phyloP scores from a whole-genome alignment of 2,797 vertebrate species.

The Melanogrammus aeglefinus region DNA sequence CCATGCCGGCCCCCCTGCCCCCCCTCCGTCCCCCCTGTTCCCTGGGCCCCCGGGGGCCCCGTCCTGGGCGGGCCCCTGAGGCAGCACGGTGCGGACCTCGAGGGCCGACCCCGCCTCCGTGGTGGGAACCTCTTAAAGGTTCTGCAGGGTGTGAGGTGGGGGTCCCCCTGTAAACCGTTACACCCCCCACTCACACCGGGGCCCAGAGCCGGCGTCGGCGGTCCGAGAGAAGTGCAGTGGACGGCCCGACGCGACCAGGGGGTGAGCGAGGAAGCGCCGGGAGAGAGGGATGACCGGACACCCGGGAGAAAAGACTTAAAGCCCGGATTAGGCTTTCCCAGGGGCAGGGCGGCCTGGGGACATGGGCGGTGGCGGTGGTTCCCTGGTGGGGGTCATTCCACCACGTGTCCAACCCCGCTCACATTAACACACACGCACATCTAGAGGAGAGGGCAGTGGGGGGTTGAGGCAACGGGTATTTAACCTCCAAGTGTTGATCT shows the following conservation, averaged over 20 bases:
- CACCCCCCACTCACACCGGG: background rate
- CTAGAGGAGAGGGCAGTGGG: background rate
- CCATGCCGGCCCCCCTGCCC: slow-evolving; percentile 25
- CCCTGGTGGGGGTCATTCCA: background rate
- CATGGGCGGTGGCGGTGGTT: slow-evolving; percentile 9
- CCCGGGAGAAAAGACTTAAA: slow-evolving; percentile 42
- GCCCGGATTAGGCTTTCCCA: slow-evolving; percentile 43
- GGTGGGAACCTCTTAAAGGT: slow-evolving; percentile 11
- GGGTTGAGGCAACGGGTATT: background rate
- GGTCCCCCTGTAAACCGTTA: too few relatives aligned
- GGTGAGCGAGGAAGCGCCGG: slow-evolving; percentile 16
- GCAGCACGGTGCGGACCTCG: slow-evolving; percentile 14
- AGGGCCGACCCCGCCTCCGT: slow-evolving; percentile 1
- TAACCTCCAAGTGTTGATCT: background rate
- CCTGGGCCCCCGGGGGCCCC: background rate
- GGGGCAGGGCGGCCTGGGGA: slow-evolving; percentile 23
- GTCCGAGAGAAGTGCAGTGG: slow-evolving; percentile 10
- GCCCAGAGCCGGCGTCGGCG: slow-evolving; percentile 35
- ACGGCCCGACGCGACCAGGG: slow-evolving; percentile 4
- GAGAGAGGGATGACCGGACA: slow-evolving; percentile 21
- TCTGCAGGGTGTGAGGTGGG: background rate
- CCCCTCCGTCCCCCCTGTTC: background rate
- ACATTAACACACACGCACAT: slow-evolving; percentile 9
- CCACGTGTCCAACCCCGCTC: background rate
- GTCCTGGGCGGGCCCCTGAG: slow-evolving; percentile 5